Percentiles rank a stretch among this genome's conserved stretches.
Evolutionary conservation across 2,113 vertebrate genomes (phyloP).

Genomic region (Tyrannus savana): DNA sequence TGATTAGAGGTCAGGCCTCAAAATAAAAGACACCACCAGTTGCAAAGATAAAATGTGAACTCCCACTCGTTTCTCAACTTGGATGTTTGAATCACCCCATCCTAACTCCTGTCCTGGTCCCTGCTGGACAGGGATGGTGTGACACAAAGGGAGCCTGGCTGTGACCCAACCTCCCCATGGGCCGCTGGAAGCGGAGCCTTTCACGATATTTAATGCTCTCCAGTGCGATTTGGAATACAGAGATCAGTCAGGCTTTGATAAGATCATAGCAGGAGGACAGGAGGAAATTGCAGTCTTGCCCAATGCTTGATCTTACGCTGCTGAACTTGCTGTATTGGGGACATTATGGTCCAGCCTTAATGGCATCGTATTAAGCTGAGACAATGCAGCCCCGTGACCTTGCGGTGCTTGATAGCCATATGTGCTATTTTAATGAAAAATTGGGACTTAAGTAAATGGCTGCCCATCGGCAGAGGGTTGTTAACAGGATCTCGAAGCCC

Average conservation of each 20-base stretch:
- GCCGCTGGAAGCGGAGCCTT: neutral
- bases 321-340: neutral
- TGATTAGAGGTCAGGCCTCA: neutral
- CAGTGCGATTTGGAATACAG: neutral
- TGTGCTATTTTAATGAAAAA: constrained; percentile 71
- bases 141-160: neutral
- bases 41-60: neutral
- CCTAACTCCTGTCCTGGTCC: rapidly evolving
- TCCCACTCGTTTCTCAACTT: neutral
- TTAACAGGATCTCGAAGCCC: neutral
- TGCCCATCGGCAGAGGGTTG: neutral
- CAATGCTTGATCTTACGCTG: constrained; percentile 64
- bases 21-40: neutral
- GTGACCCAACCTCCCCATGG: neutral
- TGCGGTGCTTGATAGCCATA: constrained; percentile 25
- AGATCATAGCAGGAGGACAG: constrained; percentile 69
- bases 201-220: constrained; percentile 16
- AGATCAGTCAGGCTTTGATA: constrained; percentile 76
- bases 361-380: constrained; percentile 64
- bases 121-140: neutral
- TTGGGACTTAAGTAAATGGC: constrained; percentile 55
- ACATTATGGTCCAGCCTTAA: constrained; percentile 59
- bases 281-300: constrained; percentile 73
- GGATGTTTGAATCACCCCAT: neutral
- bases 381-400: constrained; percentile 71